A percentile compares a stretch with the other conserved stretches of the same genome.
Conservation (phyloP, 2,113 vertebrate genomes). For the Micromys minutus region DNA sequence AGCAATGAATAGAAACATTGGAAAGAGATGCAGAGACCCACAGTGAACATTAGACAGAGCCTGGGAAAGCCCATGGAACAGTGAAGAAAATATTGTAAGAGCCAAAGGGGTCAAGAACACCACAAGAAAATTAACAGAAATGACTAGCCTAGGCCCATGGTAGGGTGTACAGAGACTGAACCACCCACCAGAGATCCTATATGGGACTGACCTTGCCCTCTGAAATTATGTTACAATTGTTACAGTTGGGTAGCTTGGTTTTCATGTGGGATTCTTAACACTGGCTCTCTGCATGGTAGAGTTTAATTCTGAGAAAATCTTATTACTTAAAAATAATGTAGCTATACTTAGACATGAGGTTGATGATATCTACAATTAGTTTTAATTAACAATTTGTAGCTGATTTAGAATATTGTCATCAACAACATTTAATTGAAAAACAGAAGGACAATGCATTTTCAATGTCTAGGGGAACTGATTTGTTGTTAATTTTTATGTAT, state of each 20-base stretch:
- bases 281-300: neutral
- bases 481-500: neutral
- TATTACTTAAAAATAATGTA: neutral
- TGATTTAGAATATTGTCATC: neutral
- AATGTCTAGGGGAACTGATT: neutral
- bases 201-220: neutral
- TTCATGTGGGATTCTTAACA: neutral
- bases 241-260: neutral
- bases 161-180: neutral
- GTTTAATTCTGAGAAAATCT: slow-evolving; percentile 19
- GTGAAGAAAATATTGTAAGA: neutral
- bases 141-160: accelerated
- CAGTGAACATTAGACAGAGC: neutral
- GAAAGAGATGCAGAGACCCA: neutral
- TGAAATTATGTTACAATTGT: neutral
- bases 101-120: neutral
- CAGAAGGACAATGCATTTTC: neutral
- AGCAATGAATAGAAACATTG: neutral
- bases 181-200: neutral
- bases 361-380: neutral
- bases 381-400: neutral
- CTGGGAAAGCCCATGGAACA: neutral
- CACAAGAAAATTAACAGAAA: neutral
- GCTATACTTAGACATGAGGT: neutral
- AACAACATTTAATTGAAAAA: neutral